Evolutionary conservation across 2,797 vertebrate species (phyloP), one percentile per base, ranked within the genome.

Genomic region (Galaxias olidus): DNA sequence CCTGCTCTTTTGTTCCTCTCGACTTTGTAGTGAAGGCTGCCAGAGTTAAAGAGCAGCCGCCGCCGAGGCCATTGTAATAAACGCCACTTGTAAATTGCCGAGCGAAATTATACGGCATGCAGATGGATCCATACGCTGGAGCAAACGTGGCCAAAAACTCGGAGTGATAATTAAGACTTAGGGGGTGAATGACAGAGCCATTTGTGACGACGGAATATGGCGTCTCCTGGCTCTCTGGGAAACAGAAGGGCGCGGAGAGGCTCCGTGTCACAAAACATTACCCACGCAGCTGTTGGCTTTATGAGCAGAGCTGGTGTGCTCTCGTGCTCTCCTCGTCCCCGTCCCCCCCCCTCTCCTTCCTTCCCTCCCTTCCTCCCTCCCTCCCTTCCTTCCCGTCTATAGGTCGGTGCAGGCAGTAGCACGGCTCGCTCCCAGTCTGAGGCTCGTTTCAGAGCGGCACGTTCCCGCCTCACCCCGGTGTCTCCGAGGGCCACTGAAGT

Each of bases 221-320:
- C 80, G 78, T 85, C 87, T 88, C 80, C 82, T 53, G 79, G 86
- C 87, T 86, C 83, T 81, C 87, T 80, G 86, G 79, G 83, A 88
- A 88, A 90, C 89, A 91, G 88, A 90, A 89, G 90, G 88, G 83
- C 86, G 87, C 82, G 66, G 82, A 89, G 86, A 87, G 85, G 78
- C 86, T 88, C 76, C 71, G 87, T 88, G 90, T 91, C 88, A 90
- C 88, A 91, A 90, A 90, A 92, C 91, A 92, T 91, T 91, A 91
- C 84, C 89, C 89, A 87, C 89, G 87, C 90, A 91, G 89, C 91
- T 92, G 91, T 88, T 90, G 86, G 85, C 86, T 90, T 88, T 87
- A 87, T 85, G 86, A 86, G 87, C 83, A 85, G 84, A 85, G 69
- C 86, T 85, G 82, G 82, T 83, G 80, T 84, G 77, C 70, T 75